These are phyloP conservation scores for Drosophila melanica DNA, from an alignment of 1,140 invertebrate species.

Conservation along the genomic window DNA sequence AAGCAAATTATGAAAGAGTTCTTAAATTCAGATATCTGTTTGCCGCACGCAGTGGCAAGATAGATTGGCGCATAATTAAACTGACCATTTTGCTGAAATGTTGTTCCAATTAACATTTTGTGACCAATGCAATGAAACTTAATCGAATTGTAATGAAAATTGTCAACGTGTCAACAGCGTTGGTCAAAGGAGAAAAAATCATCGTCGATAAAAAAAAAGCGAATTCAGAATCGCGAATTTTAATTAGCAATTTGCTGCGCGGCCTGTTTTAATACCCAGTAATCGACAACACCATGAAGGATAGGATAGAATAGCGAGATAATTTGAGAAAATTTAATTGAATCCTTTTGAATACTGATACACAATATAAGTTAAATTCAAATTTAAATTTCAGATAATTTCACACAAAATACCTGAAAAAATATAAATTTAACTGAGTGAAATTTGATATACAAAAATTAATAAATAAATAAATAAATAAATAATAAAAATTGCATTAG, in stretches of 20 bases:
- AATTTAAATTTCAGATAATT: too few relatives aligned
- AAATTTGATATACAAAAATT: too few relatives aligned
- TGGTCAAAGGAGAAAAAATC: conserved; percentile 22
- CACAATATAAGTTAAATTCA: too few relatives aligned
- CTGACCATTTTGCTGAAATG: conserved; percentile 31
- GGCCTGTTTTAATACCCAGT: conserved; percentile 11
- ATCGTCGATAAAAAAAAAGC: conserved; percentile 7
- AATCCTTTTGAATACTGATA: too few relatives aligned
- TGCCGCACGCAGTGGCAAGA: not conserved
- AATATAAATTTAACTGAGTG: too few relatives aligned
- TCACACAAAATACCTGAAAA: too few relatives aligned
- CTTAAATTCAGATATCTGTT: not conserved
- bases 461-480: too few relatives aligned
- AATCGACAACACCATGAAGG: not conserved
- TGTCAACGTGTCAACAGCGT: conserved; percentile 53
- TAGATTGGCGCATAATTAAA: conserved; percentile 25
- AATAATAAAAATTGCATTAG: too few relatives aligned
- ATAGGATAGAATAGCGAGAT: too few relatives aligned
- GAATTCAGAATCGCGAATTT: conserved; percentile 55
- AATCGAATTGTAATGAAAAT: conserved; percentile 77
- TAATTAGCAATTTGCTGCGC: conserved; percentile 64
- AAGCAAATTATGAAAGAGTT: not conserved
- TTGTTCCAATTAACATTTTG: conserved; percentile 49
- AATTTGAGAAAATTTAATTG: too few relatives aligned
- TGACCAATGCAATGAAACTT: conserved; percentile 42